These are phyloP conservation scores for Ifrita kowaldi DNA, from an alignment of 2,113 vertebrate species.

Conservation along the genomic window DNA sequence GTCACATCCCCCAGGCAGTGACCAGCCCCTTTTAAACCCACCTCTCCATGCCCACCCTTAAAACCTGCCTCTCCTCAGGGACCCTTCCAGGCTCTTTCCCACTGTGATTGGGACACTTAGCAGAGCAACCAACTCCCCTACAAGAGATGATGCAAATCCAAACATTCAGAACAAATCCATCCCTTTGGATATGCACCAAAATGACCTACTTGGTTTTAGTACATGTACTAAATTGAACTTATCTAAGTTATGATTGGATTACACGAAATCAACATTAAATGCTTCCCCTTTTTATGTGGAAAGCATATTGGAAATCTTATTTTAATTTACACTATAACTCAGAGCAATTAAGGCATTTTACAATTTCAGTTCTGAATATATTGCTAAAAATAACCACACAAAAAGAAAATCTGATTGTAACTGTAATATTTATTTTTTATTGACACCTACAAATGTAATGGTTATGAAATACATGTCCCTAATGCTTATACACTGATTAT, in stretches of 20 bases:
- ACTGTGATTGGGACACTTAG: not conserved
- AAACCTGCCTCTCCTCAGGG: not conserved
- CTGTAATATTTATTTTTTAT: not conserved
- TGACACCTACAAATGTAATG: not conserved
- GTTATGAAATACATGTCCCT: not conserved
- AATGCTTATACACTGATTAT: not conserved
- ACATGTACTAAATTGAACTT: not conserved
- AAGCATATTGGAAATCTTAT: not conserved
- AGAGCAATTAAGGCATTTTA: not conserved
- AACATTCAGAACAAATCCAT: not conserved
- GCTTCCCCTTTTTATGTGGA: not conserved
- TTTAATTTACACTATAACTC: not conserved
- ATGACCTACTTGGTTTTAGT: not conserved
- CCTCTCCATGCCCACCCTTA: not conserved
- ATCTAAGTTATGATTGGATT: not conserved
- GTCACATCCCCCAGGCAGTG: not conserved
- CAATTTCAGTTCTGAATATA: not conserved
- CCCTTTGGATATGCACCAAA: not conserved
- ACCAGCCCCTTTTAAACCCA: not conserved
- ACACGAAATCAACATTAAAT: not conserved
- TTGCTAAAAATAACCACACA: not conserved
- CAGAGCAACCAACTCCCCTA: not conserved
- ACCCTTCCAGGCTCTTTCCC: fast-evolving
- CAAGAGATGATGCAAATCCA: not conserved
- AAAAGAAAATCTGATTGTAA: not conserved